phyloP scores from a whole-genome alignment of 1,140 invertebrate species.

The Drosophila jambulina region DNA sequence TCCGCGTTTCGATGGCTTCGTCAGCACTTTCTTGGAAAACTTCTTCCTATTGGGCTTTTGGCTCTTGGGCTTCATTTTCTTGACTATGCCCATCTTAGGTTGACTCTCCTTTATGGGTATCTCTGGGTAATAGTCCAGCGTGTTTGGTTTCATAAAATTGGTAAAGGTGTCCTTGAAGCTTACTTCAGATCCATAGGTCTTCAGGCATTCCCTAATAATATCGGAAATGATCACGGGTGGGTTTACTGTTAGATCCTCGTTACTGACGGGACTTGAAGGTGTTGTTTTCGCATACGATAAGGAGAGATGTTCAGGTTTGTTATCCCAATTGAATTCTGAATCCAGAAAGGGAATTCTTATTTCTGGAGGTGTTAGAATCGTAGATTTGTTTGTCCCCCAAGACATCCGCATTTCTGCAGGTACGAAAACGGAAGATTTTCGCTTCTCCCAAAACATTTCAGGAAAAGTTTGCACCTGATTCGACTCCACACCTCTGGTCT shows the following conservation, averaged over 20 bases:
- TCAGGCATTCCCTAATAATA: neutral
- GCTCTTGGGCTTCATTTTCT: neutral
- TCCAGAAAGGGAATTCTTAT: neutral
- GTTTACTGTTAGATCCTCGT: neutral
- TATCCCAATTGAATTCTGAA: neutral
- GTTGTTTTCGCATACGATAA: neutral
- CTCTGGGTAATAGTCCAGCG: neutral
- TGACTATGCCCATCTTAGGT: too few relatives aligned
- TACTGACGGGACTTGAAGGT: neutral
- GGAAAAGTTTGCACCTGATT: neutral
- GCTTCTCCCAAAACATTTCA: neutral
- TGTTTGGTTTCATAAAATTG: slow-evolving; percentile 8
- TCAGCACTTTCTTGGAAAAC: neutral
- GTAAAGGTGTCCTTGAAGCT: neutral
- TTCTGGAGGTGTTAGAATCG: neutral
- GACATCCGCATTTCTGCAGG: too few relatives aligned
- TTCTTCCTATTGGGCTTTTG: neutral
- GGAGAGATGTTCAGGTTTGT: accelerated
- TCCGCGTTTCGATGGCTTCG: neutral
- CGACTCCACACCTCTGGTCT: accelerated
- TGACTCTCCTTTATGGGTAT: neutral
- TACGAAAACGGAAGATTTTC: neutral
- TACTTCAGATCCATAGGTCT: neutral
- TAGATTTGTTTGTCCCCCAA: neutral
- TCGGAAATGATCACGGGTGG: slow-evolving; percentile 3